A percentile compares a stretch with the other conserved stretches of the same genome.
Evolutionary conservation across 2,113 vertebrate genomes (phyloP).

Genomic region (Oncorhynchus masou): DNA sequence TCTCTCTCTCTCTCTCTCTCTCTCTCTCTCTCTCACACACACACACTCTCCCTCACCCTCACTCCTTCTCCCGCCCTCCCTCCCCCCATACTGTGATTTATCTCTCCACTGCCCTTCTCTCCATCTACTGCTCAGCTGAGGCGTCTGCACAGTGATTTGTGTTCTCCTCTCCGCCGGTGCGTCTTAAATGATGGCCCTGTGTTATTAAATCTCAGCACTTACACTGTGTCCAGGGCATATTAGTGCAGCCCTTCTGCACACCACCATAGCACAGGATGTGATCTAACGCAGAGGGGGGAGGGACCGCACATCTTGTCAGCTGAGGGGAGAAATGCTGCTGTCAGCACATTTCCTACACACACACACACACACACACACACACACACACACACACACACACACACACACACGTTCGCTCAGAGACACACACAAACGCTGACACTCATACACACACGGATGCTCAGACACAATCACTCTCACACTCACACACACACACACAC

Average conservation of each 20-base stretch:
- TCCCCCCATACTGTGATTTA: conserved; percentile 35
- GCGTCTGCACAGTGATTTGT: conserved; percentile 46
- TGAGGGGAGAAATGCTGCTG: background rate
- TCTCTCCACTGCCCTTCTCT: conserved; percentile 39
- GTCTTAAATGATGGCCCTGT: conserved; percentile 57
- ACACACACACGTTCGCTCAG: background rate
- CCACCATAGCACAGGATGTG: background rate
- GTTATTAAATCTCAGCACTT: conserved; percentile 55
- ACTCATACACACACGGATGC: background rate
- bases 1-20: background rate
- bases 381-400: background rate
- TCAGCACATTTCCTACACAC: background rate
- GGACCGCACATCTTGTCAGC: background rate
- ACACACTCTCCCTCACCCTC: conserved; percentile 5
- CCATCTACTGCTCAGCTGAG: conserved; percentile 31
- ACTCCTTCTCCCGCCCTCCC: background rate
- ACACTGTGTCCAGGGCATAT: conserved; percentile 22
- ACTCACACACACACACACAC: background rate
- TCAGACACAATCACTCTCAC: conserved; percentile 6
- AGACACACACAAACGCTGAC: background rate
- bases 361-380: background rate
- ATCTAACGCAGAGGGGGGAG: background rate
- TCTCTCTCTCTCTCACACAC: background rate
- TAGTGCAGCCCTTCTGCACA: conserved; percentile 3
- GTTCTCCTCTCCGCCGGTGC: conserved; percentile 40